Evolutionary conservation across 2,113 vertebrate species (phyloP).

Genomic region (human (Homo sapiens)): GRCh38 chr5:64790501-64791000

Average conservation of each 20-base stretch:
- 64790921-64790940: background rate
- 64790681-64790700: background rate
- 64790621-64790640: background rate
- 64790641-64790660: background rate
- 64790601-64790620: background rate
- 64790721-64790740: background rate
- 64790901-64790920: background rate
- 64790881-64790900: background rate
- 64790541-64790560: background rate
- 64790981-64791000: background rate
- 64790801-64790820: conserved; percentile 37
- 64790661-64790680: background rate
- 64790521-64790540: background rate
- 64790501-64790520: background rate
- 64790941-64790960: background rate
- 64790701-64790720: background rate
- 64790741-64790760: background rate
- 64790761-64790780: background rate
- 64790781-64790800: background rate
- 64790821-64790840: background rate
- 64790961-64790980: background rate
- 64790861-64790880: background rate
- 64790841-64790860: background rate
- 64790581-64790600: background rate
- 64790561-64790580: background rate